phyloP scores from a whole-genome alignment of 1,140 invertebrate species.

The Lasioglossum baleicum region DNA sequence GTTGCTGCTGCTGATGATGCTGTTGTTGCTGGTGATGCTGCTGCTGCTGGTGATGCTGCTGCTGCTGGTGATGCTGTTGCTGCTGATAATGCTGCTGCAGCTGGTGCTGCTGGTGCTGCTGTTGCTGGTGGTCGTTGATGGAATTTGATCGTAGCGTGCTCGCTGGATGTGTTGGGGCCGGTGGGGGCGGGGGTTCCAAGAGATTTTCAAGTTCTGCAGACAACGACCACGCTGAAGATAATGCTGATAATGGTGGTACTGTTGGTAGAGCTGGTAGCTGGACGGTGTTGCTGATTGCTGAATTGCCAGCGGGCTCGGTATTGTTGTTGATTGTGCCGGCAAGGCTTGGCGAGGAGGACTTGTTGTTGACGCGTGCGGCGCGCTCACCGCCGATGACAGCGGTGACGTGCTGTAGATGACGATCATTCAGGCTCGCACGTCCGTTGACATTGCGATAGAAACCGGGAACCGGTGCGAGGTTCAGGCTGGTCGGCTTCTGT shows the following conservation, averaged over 20 bases:
- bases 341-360: slow-evolving; percentile 61
- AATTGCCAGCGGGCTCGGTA: slow-evolving; percentile 51
- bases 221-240: slow-evolving; percentile 69
- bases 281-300: slow-evolving; percentile 59
- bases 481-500: slow-evolving; percentile 77
- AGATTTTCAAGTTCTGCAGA: slow-evolving; percentile 73
- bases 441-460: slow-evolving; percentile 77
- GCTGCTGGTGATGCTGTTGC: slow-evolving; percentile 47
- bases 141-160: slow-evolving; percentile 43
- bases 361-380: slow-evolving; percentile 66
- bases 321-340: slow-evolving; percentile 58
- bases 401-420: slow-evolving; percentile 74
- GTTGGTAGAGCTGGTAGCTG: slow-evolving; percentile 71
- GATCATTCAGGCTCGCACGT: slow-evolving; percentile 75
- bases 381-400: slow-evolving; percentile 67
- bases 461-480: slow-evolving; percentile 72
- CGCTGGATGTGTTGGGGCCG: slow-evolving; percentile 70
- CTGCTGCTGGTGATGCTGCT: slow-evolving; percentile 50
- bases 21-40: slow-evolving; percentile 54
- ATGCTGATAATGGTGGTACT: slow-evolving; percentile 67
- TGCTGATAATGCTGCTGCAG: slow-evolving; percentile 55
- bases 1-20: slow-evolving; percentile 52
- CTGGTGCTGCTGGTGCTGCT: slow-evolving; percentile 52
- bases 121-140: slow-evolving; percentile 55
- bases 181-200: slow-evolving; percentile 73